A percentile compares a stretch with the other conserved stretches of the same genome.
These are phyloP conservation scores for Campylomormyrus tamandua DNA, from an alignment of 2,113 vertebrate genomes.

Conservation along the genomic window DNA sequence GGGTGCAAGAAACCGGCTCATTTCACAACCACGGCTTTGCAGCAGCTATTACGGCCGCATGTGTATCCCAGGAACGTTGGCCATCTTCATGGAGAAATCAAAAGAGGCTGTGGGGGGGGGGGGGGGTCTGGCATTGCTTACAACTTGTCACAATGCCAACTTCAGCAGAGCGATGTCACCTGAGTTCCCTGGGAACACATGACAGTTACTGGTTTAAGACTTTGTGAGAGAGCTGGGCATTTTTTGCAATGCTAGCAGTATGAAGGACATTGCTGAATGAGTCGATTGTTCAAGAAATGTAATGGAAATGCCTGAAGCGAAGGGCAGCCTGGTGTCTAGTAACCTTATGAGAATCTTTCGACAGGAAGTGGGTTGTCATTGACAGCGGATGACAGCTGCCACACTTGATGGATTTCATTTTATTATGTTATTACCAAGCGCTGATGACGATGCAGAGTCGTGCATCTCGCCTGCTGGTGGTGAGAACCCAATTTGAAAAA, in stretches of 20 bases:
- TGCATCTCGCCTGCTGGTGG: background rate
- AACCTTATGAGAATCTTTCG: background rate
- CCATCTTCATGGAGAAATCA: background rate
- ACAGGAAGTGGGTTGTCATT: background rate
- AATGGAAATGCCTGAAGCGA: background rate
- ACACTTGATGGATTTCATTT: background rate
- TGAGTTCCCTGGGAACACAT: background rate
- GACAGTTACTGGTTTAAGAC: background rate
- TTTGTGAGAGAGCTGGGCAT: background rate
- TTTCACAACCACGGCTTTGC: background rate
- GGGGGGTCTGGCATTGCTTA: background rate
- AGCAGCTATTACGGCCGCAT: background rate
- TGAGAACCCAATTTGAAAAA: background rate
- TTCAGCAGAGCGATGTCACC: background rate
- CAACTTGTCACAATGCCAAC: background rate
- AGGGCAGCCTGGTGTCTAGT: background rate
- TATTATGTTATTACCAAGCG: background rate
- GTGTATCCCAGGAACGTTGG: background rate
- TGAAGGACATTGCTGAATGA: slow-evolving; percentile 6
- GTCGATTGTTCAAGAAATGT: background rate
- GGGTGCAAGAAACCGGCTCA: background rate
- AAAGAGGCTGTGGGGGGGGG: background rate
- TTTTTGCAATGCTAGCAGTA: background rate
- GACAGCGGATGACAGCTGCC: background rate
- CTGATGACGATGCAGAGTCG: background rate